Evolutionary conservation across 2,113 vertebrate species (phyloP).

Genomic region (Smithornis capensis): DNA sequence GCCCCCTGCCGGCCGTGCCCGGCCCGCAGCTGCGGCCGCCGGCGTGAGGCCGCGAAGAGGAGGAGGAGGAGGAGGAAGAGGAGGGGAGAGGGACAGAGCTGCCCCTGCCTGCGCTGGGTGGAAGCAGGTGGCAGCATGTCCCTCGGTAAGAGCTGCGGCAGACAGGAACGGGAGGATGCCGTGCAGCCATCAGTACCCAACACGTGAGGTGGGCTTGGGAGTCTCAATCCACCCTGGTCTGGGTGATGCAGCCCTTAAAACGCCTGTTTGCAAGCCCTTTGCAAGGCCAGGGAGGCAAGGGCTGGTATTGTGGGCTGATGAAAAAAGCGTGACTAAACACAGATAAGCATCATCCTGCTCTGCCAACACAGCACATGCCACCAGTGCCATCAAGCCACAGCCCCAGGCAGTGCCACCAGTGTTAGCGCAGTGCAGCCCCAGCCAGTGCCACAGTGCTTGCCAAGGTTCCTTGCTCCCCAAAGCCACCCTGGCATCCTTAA

Average conservation of each 20-base stretch:
- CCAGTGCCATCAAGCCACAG: fast-evolving
- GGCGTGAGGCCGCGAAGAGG: neutral
- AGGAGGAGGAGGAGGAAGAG: neutral
- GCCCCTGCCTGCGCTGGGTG: neutral
- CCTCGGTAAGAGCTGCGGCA: neutral
- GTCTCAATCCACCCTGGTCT: neutral
- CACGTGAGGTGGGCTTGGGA: fast-evolving
- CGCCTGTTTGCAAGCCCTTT: neutral
- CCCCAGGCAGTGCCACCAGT: neutral
- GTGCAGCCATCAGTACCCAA: too few relatives aligned
- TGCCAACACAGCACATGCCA: neutral
- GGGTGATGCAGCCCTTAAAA: neutral
- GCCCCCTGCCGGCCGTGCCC: neutral
- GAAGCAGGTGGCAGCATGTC: neutral
- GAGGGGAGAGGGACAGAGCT: neutral
- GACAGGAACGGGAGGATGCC: neutral
- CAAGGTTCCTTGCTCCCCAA: neutral
- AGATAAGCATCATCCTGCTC: neutral
- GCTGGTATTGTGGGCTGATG: neutral
- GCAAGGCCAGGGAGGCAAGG: neutral
- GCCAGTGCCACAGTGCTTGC: fast-evolving
- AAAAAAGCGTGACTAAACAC: fast-evolving
- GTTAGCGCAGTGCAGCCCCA: neutral
- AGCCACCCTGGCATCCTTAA: fast-evolving
- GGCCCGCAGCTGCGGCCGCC: too few relatives aligned